Base-by-base conservation (phyloP, 1,140 invertebrate genomes). In the Calycopis cecrops region DNA sequence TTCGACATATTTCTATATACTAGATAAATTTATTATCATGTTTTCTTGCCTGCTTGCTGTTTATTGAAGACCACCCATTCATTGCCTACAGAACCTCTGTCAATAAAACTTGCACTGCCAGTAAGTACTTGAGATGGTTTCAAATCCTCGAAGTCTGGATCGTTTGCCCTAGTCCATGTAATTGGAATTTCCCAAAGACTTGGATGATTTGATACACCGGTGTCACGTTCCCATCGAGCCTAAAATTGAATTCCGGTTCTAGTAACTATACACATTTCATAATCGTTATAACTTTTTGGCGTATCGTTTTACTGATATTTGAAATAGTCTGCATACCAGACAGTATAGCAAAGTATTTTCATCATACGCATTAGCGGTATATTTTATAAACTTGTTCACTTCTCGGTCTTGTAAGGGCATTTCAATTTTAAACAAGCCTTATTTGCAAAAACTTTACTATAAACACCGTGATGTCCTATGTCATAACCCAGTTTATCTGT, bases 31-130 rank as follows among this genome's bases (percentile, higher is more conserved):
- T 9, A 14, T 10, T 18, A 6, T 47, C 9, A 16, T 42, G 3
- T 1, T 47, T 16, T 38, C 56, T 73, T 66, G 89, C 88, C 89
- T 51, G 77, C 73, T 70, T 87, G 72, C 67, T 89, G 86, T 51
- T 88, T 76, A 51, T 90, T 90, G 48, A 90, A 81, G 28, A 90
- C 72, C 16, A 89, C 76, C 89, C 89, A 90, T 55, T 89, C 87
- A 4, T 76, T 35, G 0, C 78, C 69, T 55, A 67, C 65, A 10
- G 85, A 73, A 18, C 77, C 81, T 40, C 78, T 67, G 3, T 88
- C 61, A 14, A 77, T 76, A 9, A 76, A 53, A 17, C 68, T 71
- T 4, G 60, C 48, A 14, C 70, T 60, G 1, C 58, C 60, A 7
- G 76, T 79, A 12, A 79, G 68, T 17, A 90, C 52, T 67, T 80